Evolutionary conservation across 2,113 vertebrate species (phyloP).

Genomic region (Chlorodrepanis virens): DNA sequence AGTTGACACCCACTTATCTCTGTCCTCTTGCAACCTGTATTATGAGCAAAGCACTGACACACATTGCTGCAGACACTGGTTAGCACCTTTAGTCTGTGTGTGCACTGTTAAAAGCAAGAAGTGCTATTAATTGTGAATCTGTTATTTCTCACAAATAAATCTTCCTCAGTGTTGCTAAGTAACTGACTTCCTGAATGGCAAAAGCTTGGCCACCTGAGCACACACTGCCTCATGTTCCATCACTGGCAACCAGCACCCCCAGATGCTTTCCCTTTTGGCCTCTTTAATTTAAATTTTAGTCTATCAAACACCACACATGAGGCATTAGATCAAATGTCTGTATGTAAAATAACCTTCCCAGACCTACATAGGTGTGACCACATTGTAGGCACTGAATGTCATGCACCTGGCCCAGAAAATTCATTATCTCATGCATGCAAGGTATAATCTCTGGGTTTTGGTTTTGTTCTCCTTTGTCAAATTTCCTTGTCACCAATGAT

Average conservation of each 20-base stretch:
- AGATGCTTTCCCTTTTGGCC: background rate
- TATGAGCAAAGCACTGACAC: background rate
- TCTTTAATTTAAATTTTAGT: background rate
- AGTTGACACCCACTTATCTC: background rate
- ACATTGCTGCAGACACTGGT: background rate
- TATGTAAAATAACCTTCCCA: background rate
- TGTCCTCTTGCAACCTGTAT: background rate
- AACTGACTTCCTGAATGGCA: background rate
- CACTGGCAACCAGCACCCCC: background rate
- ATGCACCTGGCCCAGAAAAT: background rate
- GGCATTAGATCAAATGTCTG: background rate
- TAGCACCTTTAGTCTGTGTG: background rate
- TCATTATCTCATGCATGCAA: background rate
- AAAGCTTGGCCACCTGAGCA: background rate
- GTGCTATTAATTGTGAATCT: background rate
- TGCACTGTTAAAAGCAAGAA: background rate
- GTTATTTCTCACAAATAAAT: background rate
- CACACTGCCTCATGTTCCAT: fast-evolving
- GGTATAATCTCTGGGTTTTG: background rate
- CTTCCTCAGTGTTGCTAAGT: background rate
- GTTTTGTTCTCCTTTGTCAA: background rate
- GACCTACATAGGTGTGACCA: background rate
- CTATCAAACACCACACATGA: background rate
- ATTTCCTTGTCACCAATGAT: background rate
- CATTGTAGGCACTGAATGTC: background rate